Evolutionary conservation across 2,888 invertebrate genomes (phyloP), one percentile per base, ranked within the genome.

Genomic region (Neoitamus cyanurus): DNA sequence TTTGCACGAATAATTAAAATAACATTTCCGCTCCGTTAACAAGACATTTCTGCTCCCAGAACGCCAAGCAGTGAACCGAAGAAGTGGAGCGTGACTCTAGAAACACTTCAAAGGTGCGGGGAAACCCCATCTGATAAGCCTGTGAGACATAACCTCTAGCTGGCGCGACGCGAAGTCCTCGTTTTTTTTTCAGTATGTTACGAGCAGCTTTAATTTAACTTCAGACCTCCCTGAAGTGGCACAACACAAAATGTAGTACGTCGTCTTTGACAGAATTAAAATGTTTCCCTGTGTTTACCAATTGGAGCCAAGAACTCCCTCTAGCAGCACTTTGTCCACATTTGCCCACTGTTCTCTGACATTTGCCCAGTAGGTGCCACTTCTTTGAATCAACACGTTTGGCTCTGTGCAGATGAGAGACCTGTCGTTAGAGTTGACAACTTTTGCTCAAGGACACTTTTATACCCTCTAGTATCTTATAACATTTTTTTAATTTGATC

Each of bases 371-470:
- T 77, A 85, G 77, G 37, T 77, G 75, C 25, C 83, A 83, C 78
- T 25, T 58, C 25, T 83, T 83, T 83, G 83, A 78, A 70, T 83
- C 77, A 85, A 85, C 85, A 85, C 83, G 83, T 70, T 85, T 58
- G 69, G 70, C 28, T 80, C 70, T 72, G 48, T 83, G 85, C 46
- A 20, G 72, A 48, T 30, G 70, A 84, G 58, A 83, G 46, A 11
- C 72, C 80, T 84, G 80, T 84, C 58, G 46, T 72, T 78, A 80
- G 83, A 85, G 83, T 84, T 85, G 83, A 83, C 73, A 83, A 80
- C 72, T 83, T 72, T 72, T 85, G 80, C 85, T 83, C 68, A 48
- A 83, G 85, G 77, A 58, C 73, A 42, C 77, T 83, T 83, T 72
- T 31, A 48, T 30, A 9, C 48, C 5, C 58, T 78, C 46, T 6